Conservation (phyloP, 2,888 invertebrate species). For the Cephus nigrinus region DNA sequence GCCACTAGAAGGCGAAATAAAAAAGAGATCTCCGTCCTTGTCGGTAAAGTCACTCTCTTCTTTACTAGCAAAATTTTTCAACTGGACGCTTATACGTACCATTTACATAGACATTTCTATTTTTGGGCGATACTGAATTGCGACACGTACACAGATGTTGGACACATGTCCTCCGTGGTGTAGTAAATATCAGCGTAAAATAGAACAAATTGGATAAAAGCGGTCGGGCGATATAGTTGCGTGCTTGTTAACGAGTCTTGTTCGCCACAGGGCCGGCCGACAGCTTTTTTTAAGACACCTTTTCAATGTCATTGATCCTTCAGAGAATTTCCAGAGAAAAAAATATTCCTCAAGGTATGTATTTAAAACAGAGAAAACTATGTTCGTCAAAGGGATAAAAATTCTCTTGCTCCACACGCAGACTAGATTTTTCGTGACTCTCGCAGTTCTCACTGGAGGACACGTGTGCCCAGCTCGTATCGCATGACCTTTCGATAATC, state of each 20-base stretch:
- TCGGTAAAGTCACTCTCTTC: slow-evolving; percentile 26
- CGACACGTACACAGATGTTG: slow-evolving; percentile 38
- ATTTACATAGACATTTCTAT: not conserved
- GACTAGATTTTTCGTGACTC: slow-evolving; percentile 22
- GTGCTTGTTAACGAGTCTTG: not conserved
- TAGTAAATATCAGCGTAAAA: slow-evolving; percentile 32
- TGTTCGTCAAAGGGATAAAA: not conserved
- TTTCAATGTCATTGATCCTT: not conserved
- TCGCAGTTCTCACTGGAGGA: slow-evolving; percentile 23
- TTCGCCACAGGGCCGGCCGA: too few relatives aligned
- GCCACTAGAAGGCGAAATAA: slow-evolving; percentile 19
- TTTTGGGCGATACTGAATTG: slow-evolving; percentile 32
- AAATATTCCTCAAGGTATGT: not conserved
- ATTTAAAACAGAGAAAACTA: not conserved
- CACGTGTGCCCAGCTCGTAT: slow-evolving; percentile 17
- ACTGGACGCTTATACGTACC: not conserved
- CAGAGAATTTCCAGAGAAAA: not conserved
- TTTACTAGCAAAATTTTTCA: not conserved
- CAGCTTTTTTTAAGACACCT: not conserved
- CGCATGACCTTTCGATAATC: slow-evolving; percentile 27
- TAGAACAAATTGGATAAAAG: slow-evolving; percentile 22
- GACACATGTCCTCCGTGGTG: slow-evolving; percentile 39
- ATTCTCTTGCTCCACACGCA: not conserved
- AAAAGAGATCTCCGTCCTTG: slow-evolving; percentile 21
- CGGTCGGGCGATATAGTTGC: not conserved